Evolutionary conservation across 2,888 invertebrate species (phyloP).

Genomic region (Plagodis pulveraria): DNA sequence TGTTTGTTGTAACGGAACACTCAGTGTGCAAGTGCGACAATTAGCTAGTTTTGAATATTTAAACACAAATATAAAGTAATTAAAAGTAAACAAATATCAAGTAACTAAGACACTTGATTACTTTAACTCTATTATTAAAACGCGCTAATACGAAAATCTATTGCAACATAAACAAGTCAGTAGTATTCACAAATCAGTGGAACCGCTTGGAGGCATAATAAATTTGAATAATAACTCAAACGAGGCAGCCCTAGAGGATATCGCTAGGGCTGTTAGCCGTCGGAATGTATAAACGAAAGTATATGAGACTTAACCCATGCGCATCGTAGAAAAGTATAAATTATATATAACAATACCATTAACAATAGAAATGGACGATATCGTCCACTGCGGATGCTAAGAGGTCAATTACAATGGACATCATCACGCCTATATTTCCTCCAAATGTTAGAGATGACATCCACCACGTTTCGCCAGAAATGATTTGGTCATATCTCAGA

Average conservation of each 20-base stretch:
- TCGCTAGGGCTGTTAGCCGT: background rate
- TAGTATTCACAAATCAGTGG: slow-evolving; percentile 33
- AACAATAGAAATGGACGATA: too few relatives aligned
- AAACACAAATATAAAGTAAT: background rate
- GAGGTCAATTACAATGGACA: too few relatives aligned
- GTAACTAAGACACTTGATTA: slow-evolving; percentile 14
- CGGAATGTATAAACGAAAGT: slow-evolving; percentile 15
- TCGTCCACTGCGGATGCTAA: too few relatives aligned
- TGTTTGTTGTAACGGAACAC: too few relatives aligned
- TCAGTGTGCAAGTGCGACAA: too few relatives aligned
- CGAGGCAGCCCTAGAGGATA: slow-evolving; percentile 37
- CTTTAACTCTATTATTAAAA: slow-evolving; percentile 10
- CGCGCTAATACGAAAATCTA: slow-evolving; percentile 21
- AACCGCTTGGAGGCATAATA: slow-evolving; percentile 36
- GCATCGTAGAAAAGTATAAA: too few relatives aligned
- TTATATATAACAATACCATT: too few relatives aligned
- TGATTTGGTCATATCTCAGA: too few relatives aligned
- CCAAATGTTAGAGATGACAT: too few relatives aligned
- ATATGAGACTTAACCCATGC: slow-evolving; percentile 28
- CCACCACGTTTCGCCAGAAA: too few relatives aligned
- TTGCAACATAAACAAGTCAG: slow-evolving; percentile 21
- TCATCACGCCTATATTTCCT: too few relatives aligned
- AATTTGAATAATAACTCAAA: slow-evolving; percentile 43
- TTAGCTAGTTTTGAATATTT: too few relatives aligned
- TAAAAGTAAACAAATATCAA: background rate